phyloP scores from a whole-genome alignment of 2,113 vertebrate genomes.

The Gasterosteus nipponicus region DNA sequence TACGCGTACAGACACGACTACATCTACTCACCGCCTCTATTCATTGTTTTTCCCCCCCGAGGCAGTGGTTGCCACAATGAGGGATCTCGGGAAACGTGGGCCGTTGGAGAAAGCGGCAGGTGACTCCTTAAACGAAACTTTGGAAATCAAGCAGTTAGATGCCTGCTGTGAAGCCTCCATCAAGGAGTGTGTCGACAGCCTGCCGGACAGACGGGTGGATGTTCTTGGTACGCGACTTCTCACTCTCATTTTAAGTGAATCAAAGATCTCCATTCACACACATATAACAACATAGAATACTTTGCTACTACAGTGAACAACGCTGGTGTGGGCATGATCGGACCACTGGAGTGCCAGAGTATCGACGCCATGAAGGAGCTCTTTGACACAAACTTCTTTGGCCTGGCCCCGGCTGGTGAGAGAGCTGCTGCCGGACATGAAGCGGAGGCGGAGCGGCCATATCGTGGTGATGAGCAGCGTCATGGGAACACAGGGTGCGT shows the following conservation, averaged over 20 bases:
- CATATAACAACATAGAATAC: not conserved
- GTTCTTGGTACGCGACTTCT: slow-evolving; percentile 58
- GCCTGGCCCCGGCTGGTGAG: slow-evolving; percentile 78
- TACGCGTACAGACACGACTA: not conserved
- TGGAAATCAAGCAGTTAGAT: slow-evolving; percentile 81
- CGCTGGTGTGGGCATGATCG: slow-evolving; percentile 83
- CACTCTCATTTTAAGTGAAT: not conserved
- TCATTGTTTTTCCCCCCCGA: slow-evolving; percentile 24
- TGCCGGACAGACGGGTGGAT: slow-evolving; percentile 74
- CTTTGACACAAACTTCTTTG: slow-evolving; percentile 83
- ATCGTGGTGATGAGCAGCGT: slow-evolving; percentile 84
- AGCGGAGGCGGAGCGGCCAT: slow-evolving; percentile 76
- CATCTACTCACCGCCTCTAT: slow-evolving; percentile 8
- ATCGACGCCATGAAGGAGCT: slow-evolving; percentile 76
- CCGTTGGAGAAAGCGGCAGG: slow-evolving; percentile 77
- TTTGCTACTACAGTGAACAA: slow-evolving; percentile 79
- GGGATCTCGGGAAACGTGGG: slow-evolving; percentile 72
- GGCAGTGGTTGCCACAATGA: slow-evolving; percentile 83
- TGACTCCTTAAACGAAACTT: slow-evolving; percentile 66
- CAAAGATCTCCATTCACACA: not conserved
- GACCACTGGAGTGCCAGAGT: slow-evolving; percentile 83
- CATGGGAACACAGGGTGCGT: slow-evolving; percentile 81
- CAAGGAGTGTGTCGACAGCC: slow-evolving; percentile 79
- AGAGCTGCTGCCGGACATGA: slow-evolving; percentile 83
- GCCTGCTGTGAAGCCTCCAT: slow-evolving; percentile 81